Conservation (phyloP, 2,113 vertebrate genomes). For the Sorex araneus region DNA sequence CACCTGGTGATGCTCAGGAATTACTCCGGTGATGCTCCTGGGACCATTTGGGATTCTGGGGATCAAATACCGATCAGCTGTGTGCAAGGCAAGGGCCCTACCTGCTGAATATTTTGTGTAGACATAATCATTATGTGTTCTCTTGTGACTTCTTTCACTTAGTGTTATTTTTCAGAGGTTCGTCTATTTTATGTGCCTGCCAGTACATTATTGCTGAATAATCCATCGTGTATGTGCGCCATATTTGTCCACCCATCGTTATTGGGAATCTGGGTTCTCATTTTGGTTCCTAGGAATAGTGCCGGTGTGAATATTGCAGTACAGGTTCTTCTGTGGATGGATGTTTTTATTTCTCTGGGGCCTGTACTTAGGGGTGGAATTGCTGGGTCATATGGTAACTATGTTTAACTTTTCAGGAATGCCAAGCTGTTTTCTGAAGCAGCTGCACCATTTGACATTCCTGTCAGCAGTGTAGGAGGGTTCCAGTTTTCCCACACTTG, state of each 20-base stretch:
- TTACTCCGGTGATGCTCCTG: too few species aligned
- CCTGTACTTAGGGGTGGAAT: neutral
- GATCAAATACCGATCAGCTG: too few species aligned
- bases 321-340: neutral
- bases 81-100: too few species aligned
- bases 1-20: too few species aligned
- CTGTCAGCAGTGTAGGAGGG: neutral
- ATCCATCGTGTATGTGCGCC: neutral
- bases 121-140: neutral
- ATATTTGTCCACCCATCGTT: neutral
- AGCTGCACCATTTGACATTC: neutral
- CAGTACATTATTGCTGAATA: neutral
- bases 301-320: neutral
- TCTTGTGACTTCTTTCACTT: neutral
- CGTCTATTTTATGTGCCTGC: neutral
- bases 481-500: neutral
- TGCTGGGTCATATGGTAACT: neutral
- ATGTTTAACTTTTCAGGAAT: conserved; percentile 32
- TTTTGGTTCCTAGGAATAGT: conserved; percentile 7
- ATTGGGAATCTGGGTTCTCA: neutral
- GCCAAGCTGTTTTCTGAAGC: conserved; percentile 24
- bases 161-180: conserved; percentile 20
- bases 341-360: conserved; percentile 9
- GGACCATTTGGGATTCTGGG: too few species aligned
- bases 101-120: too few species aligned